Evolutionary conservation across 2,797 vertebrate genomes (phyloP), one percentile per base, ranked within the genome.

Genomic region (Cichlasoma orientale): DNA sequence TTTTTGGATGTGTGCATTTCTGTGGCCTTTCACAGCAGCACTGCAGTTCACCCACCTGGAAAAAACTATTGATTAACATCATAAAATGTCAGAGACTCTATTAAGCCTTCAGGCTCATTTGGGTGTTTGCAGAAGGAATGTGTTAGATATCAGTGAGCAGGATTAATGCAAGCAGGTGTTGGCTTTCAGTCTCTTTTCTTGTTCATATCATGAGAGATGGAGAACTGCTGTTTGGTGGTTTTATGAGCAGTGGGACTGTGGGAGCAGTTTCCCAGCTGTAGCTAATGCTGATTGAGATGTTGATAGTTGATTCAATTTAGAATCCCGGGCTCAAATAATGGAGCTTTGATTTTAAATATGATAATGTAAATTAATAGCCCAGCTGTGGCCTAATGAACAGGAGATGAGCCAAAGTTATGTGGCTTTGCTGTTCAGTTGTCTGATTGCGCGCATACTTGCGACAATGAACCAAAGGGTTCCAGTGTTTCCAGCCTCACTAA

Each of bases 281-380:
- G 29, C 68, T 53, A 19, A 61, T 72, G 7, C 54, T 47, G 66
- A 73, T 25, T 31, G 71, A 80, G 73, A 77, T 25, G 4, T 23
- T 56, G 69, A 52, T 82, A n/a, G 76, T 82, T 74, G 76, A 58
- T 53, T 82, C 3, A 13, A 10, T 81, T 79, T 80, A 71, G 19
- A 66, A 74, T 78, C 50, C 57, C 0, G 3, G 73, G 36, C 71
- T 61, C 33, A 68, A 52, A 44, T 7, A 1, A 21, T 2, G 25
- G 7, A 66, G 59, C 38, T n/a, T 55, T 7, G 50, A 63, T 78
- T 56, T 80, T 58, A 78, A 77, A 59, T 52, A 58, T 27, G 57
- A 59, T 74, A 1, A 59, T 54, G 50, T 58, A 23, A 44, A 57
- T 38, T 4, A 78, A 83, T 29, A 44, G 69, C 18, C 7, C 59